These are phyloP conservation scores for Euzophera pinguis DNA, from an alignment of 2,888 invertebrate genomes.

Conservation along the genomic window DNA sequence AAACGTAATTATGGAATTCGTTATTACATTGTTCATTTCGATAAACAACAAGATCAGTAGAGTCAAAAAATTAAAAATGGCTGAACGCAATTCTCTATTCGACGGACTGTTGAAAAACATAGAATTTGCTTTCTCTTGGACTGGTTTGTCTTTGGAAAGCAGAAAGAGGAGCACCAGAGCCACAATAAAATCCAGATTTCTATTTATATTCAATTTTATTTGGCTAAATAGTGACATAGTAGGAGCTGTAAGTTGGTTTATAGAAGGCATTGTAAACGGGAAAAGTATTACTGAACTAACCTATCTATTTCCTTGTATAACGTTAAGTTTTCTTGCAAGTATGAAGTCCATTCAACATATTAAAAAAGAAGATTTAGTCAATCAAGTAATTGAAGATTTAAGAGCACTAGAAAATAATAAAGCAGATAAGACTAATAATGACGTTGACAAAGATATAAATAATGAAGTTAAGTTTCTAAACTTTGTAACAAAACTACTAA, in stretches of 20 bases:
- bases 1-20: background rate
- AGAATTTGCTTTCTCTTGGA: conserved; percentile 5
- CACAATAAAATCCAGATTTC: conserved; percentile 6
- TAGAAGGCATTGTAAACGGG: conserved; percentile 26
- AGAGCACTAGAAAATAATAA: conserved; percentile 29
- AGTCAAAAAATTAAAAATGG: background rate
- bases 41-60: background rate
- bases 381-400: conserved; percentile 6
- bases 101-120: conserved; percentile 6
- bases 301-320: conserved; percentile 35
- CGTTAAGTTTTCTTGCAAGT: conserved; percentile 29
- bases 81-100: background rate
- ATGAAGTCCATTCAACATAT: conserved; percentile 27
- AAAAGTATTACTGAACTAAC: conserved; percentile 37
- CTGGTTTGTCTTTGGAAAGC: conserved; percentile 9
- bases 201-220: conserved; percentile 10
- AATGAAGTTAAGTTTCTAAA: conserved; percentile 31
- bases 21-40: background rate
- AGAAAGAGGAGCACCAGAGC: conserved; percentile 1
- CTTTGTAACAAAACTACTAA: conserved; percentile 31
- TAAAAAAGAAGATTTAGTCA: conserved; percentile 10
- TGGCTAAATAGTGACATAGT: conserved; percentile 22
- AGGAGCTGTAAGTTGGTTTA: conserved; percentile 27
- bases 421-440: conserved; percentile 16
- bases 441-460: conserved; percentile 25